These are phyloP conservation scores for Palloptera scutellata DNA, from an alignment of 2,888 invertebrate species.

Conservation along the genomic window DNA sequence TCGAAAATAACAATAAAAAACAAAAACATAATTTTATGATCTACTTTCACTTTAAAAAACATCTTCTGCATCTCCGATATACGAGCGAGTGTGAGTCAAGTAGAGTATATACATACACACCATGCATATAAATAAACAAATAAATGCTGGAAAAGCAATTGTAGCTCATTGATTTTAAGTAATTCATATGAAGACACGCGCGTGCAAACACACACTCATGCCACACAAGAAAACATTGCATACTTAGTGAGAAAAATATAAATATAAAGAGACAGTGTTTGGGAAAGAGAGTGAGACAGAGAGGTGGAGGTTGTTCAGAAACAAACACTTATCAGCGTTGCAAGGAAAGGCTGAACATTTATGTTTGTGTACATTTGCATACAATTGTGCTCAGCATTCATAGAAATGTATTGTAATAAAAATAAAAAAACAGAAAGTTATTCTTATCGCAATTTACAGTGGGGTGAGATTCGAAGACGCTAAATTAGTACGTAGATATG, in stretches of 20 bases:
- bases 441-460: constrained; percentile 5
- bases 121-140: constrained; percentile 53
- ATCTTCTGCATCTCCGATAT: neutral
- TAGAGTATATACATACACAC: constrained; percentile 42
- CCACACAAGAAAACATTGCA: constrained; percentile 19
- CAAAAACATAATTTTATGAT: constrained; percentile 51
- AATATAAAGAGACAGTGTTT: too few species aligned
- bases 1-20: constrained; percentile 51
- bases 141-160: constrained; percentile 40
- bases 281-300: too few species aligned
- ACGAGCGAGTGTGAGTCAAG: neutral
- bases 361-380: too few species aligned
- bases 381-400: too few species aligned
- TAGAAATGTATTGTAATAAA: neutral
- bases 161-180: constrained; percentile 32
- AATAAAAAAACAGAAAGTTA: neutral
- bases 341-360: too few species aligned
- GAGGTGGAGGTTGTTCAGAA: too few species aligned
- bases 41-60: constrained; percentile 19
- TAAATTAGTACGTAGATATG: neutral
- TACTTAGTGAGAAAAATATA: too few species aligned
- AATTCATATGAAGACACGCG: constrained; percentile 20
- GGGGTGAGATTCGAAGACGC: neutral
- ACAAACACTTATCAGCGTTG: too few species aligned
- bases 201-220: neutral